phyloP scores from a whole-genome alignment of 2,888 invertebrate genomes.

The Acanthosoma haemorrhoidale region DNA sequence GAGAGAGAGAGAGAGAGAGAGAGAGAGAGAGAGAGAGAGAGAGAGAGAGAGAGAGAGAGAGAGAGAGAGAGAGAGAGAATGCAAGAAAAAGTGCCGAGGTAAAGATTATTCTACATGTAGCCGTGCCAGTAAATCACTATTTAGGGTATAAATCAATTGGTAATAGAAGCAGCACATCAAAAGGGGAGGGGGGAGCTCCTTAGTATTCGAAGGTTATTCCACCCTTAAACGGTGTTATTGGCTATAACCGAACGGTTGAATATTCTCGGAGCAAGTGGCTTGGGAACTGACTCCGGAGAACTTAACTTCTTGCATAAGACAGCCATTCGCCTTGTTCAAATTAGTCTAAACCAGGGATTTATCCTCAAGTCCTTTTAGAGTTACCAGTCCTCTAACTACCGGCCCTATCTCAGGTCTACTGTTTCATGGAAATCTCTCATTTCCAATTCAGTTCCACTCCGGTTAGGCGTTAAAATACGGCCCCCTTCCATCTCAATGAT shows the following conservation, averaged over 20 bases:
- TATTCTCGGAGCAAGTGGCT: conserved; percentile 16
- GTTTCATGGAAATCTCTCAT: conserved; percentile 21
- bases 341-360: conserved; percentile 16
- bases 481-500: background rate
- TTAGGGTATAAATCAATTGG: conserved; percentile 17
- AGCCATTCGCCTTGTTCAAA: conserved; percentile 16
- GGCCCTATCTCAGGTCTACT: conserved; percentile 12
- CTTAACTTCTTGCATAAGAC: background rate
- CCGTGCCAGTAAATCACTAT: conserved; percentile 8
- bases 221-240: conserved; percentile 23
- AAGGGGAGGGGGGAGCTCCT: background rate
- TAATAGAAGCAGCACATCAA: conserved; percentile 24
- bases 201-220: conserved; percentile 23
- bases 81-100: background rate
- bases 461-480: conserved; percentile 12
- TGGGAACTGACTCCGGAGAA: conserved; percentile 16
- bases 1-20: background rate
- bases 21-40: too few relatives aligned
- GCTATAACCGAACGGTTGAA: conserved; percentile 17
- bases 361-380: conserved; percentile 21
- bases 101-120: conserved; percentile 16
- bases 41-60: background rate
- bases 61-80: background rate
- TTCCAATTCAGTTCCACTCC: conserved; percentile 13
- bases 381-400: conserved; percentile 16